Percentiles rank a stretch among this genome's conserved stretches.
Evolutionary conservation across 2,113 vertebrate genomes (phyloP).

Genomic region (Romanogobio albipinnatus): DNA sequence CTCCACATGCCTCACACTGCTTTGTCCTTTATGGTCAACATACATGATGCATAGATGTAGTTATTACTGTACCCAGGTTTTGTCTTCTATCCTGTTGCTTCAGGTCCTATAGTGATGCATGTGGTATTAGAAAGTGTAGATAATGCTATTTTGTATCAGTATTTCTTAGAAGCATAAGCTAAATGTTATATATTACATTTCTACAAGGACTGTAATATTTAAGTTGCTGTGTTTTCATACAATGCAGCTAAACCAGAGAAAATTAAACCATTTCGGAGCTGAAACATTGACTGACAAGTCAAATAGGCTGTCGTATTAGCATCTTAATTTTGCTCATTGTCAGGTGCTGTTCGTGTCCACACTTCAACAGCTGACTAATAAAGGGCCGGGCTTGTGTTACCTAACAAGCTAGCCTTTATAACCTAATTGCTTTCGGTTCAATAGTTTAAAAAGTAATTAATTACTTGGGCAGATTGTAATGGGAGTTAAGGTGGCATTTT

Average conservation of each 20-base stretch:
- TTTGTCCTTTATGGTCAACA: conserved; percentile 46
- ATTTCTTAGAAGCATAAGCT: neutral
- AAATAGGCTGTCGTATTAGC: conserved; percentile 70
- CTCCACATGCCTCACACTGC: conserved; percentile 69
- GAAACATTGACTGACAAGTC: conserved; percentile 69
- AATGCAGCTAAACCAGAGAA: neutral
- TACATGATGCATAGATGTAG: conserved; percentile 39
- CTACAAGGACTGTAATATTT: neutral
- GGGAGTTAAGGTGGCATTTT: conserved; percentile 78
- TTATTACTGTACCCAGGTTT: conserved; percentile 27
- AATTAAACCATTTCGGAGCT: conserved; percentile 1
- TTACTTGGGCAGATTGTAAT: conserved; percentile 75
- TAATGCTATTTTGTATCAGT: neutral
- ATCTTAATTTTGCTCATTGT: conserved; percentile 73
- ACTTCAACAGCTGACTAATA: conserved; percentile 74
- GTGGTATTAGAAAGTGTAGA: neutral
- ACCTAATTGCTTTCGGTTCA: conserved; percentile 80
- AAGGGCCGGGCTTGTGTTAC: conserved; percentile 71
- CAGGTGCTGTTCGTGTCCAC: conserved; percentile 72
- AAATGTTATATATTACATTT: no score
- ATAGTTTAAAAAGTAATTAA: conserved; percentile 83
- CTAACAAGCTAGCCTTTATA: conserved; percentile 77
- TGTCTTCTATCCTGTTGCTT: conserved; percentile 1
- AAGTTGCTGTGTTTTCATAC: neutral
- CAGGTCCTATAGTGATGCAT: neutral